A percentile compares a stretch with the other conserved stretches of the same genome.
These are phyloP conservation scores for Arion vulgaris DNA, from an alignment of 1,140 invertebrate species.

Conservation along the genomic window DNA sequence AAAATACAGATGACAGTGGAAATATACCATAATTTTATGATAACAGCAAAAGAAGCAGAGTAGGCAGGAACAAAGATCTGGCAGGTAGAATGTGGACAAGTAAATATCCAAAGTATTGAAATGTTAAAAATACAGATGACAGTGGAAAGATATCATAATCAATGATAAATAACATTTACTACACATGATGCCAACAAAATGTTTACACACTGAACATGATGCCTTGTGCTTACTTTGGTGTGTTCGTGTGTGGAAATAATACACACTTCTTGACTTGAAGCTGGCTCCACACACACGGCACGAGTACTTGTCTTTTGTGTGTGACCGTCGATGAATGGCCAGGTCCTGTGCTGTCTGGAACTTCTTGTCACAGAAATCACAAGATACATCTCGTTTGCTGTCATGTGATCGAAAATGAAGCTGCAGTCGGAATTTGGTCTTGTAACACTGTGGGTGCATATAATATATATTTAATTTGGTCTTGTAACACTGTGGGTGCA, in stretches of 20 bases:
- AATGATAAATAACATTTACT: no score
- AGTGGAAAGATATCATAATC: no score
- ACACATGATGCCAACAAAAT: no score
- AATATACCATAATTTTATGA: no score
- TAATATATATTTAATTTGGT: not conserved
- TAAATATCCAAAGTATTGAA: no score
- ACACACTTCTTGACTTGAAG: conserved; percentile 24
- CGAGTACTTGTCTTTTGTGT: conserved; percentile 24
- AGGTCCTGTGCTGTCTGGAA: conserved; percentile 24
- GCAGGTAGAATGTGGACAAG: no score
- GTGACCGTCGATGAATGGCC: conserved; percentile 14
- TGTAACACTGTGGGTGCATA: conserved; percentile 23
- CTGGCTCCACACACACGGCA: conserved; percentile 13
- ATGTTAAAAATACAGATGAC: no score
- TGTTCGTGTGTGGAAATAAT: conserved; percentile 28
- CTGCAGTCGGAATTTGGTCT: conserved; percentile 20
- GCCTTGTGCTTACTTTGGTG: conserved; percentile 21
- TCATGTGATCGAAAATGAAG: conserved; percentile 25
- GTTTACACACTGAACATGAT: no score
- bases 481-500: conserved; percentile 23
- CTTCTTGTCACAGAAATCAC: conserved; percentile 32
- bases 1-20: no score
- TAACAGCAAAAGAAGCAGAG: no score
- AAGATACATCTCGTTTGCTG: conserved; percentile 14
- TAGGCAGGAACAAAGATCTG: no score